Conservation (phyloP, 2,113 vertebrate genomes). For the Callospermophilus lateralis region DNA sequence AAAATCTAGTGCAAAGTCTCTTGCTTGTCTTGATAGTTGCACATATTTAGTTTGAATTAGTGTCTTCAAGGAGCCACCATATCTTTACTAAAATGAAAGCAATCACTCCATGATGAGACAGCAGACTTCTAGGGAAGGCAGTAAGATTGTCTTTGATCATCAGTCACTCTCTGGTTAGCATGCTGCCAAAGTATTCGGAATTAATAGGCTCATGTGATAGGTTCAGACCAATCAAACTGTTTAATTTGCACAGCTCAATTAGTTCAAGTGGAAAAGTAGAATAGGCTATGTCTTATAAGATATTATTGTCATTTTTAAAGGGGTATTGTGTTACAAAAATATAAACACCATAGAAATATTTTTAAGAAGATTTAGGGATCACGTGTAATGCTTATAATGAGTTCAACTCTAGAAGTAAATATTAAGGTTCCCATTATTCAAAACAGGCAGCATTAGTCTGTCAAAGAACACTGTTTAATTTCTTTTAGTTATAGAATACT, state of each 20-base stretch:
- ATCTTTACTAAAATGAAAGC: slow-evolving; percentile 29
- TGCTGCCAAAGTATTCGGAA: not conserved
- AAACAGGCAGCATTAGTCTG: not conserved
- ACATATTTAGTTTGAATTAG: not conserved
- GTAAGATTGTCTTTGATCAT: not conserved
- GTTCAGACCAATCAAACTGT: not conserved
- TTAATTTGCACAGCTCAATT: not conserved
- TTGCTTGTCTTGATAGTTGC: not conserved
- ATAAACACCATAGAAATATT: not conserved
- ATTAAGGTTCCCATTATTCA: not conserved
- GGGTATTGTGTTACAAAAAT: not conserved
- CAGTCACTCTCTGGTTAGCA: not conserved
- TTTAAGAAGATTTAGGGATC: not conserved
- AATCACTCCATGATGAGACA: not conserved
- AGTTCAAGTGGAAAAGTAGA: slow-evolving; percentile 13
- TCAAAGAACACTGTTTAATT: not conserved
- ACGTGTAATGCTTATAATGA: not conserved
- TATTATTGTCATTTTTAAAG: not conserved
- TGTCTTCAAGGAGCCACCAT: not conserved
- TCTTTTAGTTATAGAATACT: not conserved
- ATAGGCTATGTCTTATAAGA: not conserved
- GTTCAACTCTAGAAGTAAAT: not conserved
- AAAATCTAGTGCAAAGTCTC: not conserved
- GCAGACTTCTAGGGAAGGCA: not conserved
- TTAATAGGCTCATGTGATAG: not conserved